Evolutionary conservation across 2,113 vertebrate genomes (phyloP), one percentile per base, ranked within the genome.

Genomic region (Eretmochelys imbricata): DNA sequence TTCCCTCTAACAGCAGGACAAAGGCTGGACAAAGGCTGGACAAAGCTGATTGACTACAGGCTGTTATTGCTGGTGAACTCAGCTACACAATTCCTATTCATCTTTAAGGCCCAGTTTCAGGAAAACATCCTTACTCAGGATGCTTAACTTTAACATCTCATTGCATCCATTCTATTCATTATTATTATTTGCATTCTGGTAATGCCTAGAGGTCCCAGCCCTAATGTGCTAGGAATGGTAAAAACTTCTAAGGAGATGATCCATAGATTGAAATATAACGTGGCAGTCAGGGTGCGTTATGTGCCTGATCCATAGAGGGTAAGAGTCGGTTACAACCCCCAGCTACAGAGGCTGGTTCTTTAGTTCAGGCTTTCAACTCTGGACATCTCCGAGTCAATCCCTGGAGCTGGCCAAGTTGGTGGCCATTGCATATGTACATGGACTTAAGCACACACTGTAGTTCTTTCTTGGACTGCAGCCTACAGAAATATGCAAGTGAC

Each of bases 1-100:
- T 57, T 27, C 95, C 14, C 72, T 94, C 83, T 85, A 93, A 86
- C 55, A 89, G 79, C 49, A 92, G n/a, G n/a, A n/a, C n/a, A n/a
- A n/a, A 72, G 80, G 57, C 57, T 42, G 86, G 65, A 92, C 57
- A 69, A 35, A 72, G 80, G 57, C 57, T 42, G 86, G 65, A 92
- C 57, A 69, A 35, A 88, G 93, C 53, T 79, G n/a, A 65, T 86
- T 25, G 81, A 87, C 62, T 93, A 53, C 50, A 75, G 62, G 79
- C 79, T 95, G 82, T 27, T 87, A 84, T n/a, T 1, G 0, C n/a
- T 87, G 84, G 20, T 0, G 0, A 88, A 92, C 53, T 57, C 55
- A 93, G 62, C 35, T 22, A 82, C 80, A 88, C 7, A 3, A n/a
- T 85, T 69, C 3, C 31, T 22, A 53, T 83, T 88, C 82, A 42